These are phyloP conservation scores for Actenoides hombroni DNA, from an alignment of 2,113 vertebrate genomes.

Conservation along the genomic window DNA sequence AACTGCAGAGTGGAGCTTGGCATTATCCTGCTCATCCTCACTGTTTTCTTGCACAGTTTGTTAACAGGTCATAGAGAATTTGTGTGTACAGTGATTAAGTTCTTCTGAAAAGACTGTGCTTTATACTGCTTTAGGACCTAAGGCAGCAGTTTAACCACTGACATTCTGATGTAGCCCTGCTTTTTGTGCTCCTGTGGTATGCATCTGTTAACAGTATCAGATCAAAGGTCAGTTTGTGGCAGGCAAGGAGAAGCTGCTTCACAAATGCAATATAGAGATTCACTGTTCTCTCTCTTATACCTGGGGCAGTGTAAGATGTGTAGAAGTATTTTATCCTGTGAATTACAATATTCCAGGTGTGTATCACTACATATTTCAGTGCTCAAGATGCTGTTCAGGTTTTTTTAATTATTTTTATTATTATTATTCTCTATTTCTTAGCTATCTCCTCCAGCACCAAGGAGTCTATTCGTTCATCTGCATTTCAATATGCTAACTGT, in stretches of 20 bases:
- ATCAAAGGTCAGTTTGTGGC: neutral
- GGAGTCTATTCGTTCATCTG: neutral
- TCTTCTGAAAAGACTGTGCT: neutral
- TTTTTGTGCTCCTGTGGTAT: neutral
- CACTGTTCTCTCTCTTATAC: neutral
- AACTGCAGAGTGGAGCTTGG: neutral
- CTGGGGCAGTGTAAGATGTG: neutral
- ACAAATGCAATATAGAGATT: neutral
- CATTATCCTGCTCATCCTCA: neutral
- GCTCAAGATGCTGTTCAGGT: neutral
- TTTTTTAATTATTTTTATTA: neutral
- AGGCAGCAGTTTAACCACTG: neutral
- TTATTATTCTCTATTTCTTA: neutral
- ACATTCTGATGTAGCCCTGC: neutral
- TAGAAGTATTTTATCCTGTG: neutral
- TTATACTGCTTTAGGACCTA: neutral
- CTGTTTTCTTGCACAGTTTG: neutral
- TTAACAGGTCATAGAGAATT: neutral
- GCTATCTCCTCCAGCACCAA: neutral
- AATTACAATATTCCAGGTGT: neutral
- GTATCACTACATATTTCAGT: neutral
- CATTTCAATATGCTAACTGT: neutral
- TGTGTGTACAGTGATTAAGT: neutral
- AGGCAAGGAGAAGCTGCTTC: neutral
- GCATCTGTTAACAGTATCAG: neutral